phyloP scores from a whole-genome alignment of 2,888 invertebrate species.

The Euzophera pinguis region DNA sequence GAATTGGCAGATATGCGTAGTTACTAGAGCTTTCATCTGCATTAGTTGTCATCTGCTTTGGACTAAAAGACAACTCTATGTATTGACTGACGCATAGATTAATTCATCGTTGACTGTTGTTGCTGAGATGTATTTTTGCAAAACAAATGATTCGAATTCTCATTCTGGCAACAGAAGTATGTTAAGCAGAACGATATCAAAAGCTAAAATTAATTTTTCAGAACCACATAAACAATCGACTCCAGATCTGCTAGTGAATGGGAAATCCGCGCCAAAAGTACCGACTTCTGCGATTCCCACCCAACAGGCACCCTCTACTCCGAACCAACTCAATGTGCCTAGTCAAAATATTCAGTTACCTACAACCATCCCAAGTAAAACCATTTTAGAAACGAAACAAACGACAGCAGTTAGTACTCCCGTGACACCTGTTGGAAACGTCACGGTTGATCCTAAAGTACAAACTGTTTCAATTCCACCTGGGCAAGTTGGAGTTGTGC shows the following conservation, averaged over 20 bases:
- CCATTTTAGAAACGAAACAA: slow-evolving; percentile 1
- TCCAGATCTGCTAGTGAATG: slow-evolving; percentile 63
- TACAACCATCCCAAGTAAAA: slow-evolving; percentile 7
- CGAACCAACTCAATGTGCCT: slow-evolving; percentile 36
- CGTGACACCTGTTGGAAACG: not conserved
- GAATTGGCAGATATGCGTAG: no score
- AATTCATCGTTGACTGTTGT: no score
- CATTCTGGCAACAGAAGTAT: no score
- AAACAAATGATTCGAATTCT: no score
- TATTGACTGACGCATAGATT: no score
- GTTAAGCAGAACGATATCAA: no score
- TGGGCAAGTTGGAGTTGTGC: not conserved
- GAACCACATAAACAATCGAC: slow-evolving; percentile 52
- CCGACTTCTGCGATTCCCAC: slow-evolving; percentile 20
- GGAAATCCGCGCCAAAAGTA: slow-evolving; percentile 32
- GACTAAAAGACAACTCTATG: no score
- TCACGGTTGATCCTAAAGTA: not conserved
- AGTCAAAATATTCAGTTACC: slow-evolving; percentile 20
- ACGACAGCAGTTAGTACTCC: not conserved
- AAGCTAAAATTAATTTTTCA: slow-evolving; percentile 14
- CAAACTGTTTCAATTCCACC: not conserved
- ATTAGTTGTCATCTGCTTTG: no score
- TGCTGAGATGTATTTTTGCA: no score
- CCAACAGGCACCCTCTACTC: slow-evolving; percentile 21
- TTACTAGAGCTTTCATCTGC: no score